Percentiles rank a stretch among this genome's conserved stretches.
Evolutionary conservation across 1,140 invertebrate genomes (phyloP).

Genomic region (Drosophila athabasca): DNA sequence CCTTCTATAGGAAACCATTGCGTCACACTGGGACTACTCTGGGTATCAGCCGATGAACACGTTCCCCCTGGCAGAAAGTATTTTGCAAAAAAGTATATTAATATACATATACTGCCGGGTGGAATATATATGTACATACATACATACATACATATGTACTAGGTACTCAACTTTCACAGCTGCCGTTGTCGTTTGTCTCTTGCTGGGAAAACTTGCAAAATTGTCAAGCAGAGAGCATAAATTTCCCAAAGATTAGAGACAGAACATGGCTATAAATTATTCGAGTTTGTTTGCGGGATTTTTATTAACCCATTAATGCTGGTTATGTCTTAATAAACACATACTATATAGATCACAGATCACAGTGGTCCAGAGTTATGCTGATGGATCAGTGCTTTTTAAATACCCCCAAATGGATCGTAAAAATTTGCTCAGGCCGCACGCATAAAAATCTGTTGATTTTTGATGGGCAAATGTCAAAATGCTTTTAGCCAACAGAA

Average conservation of each 20-base stretch:
- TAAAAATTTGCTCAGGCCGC: slow-evolving; percentile 31
- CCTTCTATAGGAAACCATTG: slow-evolving; percentile 7
- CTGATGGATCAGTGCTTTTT: slow-evolving; percentile 44
- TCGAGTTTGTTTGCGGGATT: slow-evolving; percentile 32
- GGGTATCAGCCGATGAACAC: slow-evolving; percentile 26
- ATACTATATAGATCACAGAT: neutral
- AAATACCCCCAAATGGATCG: slow-evolving; percentile 47
- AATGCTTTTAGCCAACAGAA: slow-evolving; percentile 64
- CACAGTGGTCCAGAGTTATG: slow-evolving; percentile 47
- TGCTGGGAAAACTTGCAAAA: slow-evolving; percentile 12
- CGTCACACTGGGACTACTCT: slow-evolving; percentile 19
- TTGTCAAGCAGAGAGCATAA: slow-evolving; percentile 48
- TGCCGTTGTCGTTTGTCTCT: slow-evolving; percentile 59
- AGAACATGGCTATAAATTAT: slow-evolving; percentile 34
- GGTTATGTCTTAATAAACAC: slow-evolving; percentile 39
- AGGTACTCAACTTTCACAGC: slow-evolving; percentile 39
- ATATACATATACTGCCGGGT: slow-evolving; percentile 17
- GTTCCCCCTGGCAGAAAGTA: slow-evolving; percentile 15
- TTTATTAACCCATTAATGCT: slow-evolving; percentile 66
- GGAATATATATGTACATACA: slow-evolving; percentile 40
- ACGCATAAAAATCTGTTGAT: slow-evolving; percentile 36
- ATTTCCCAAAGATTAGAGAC: slow-evolving; percentile 49
- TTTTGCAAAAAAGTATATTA: slow-evolving; percentile 11
- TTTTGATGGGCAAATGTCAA: slow-evolving; percentile 64
- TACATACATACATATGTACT: too few species aligned